Evolutionary conservation across 2,113 vertebrate species (phyloP).

Genomic region (Mungos mungo): DNA sequence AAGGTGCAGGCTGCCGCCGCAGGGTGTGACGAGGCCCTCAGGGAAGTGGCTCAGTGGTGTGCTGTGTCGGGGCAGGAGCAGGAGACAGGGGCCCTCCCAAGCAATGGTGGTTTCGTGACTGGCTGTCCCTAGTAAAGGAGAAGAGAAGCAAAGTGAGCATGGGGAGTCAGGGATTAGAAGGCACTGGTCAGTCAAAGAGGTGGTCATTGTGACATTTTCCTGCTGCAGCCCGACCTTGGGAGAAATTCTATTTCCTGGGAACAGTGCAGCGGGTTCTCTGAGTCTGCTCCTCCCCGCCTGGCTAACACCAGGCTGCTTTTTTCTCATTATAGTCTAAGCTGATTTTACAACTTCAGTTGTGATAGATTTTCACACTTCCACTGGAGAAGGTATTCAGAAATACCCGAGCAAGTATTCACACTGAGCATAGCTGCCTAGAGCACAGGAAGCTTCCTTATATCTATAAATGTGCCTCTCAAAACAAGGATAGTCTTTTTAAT

Average conservation of each 20-base stretch:
- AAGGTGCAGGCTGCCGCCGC: not conserved
- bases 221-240: not conserved
- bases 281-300: not conserved
- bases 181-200: not conserved
- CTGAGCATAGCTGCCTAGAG: not conserved
- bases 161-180: not conserved
- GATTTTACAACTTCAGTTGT: not conserved
- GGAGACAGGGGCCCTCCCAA: not conserved
- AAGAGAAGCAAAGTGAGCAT: too few species aligned
- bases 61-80: not conserved
- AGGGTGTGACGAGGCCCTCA: not conserved
- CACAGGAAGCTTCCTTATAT: not conserved
- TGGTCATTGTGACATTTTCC: not conserved
- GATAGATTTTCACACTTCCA: not conserved
- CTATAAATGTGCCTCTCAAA: not conserved
- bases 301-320: not conserved
- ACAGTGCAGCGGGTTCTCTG: not conserved
- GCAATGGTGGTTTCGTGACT: not conserved
- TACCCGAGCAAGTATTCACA: not conserved
- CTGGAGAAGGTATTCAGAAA: not conserved
- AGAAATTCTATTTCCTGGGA: not conserved
- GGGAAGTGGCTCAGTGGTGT: not conserved
- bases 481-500: too few species aligned
- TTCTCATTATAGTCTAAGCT: not conserved
- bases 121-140: not conserved